Evolutionary conservation across 1,140 invertebrate species (phyloP), one percentile per base, ranked within the genome.

Genomic region (Calephelis virginiensis): DNA sequence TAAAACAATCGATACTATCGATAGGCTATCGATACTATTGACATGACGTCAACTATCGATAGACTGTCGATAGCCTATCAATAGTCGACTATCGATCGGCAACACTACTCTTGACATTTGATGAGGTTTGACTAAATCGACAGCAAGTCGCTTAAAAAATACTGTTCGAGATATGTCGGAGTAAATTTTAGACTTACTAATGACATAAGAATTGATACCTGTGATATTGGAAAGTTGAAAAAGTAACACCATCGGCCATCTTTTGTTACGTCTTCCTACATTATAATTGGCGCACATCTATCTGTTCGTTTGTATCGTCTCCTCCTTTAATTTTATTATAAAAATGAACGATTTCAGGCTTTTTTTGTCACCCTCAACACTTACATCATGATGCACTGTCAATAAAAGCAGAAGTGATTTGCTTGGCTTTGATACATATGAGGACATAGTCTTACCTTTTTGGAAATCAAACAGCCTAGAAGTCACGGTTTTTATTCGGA

Each of bases 391-490:
- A 12, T 48, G 47, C 47, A 48, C 11, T 48, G 47, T 48, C 47
- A 6, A 48, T 48, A 48, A 48, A 48, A 48, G 47, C 47, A 48
- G 10, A 48, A 48, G 9, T 48, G 47, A 8, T 48, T 48, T 48
- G 8, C 47, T 66, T 66, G 38, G 50, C 6, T 66, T 66, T 14
- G 64, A 38, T 53, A 64, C 63, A 64, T 53, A 56, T 11, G 12
- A 53, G 11, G 11, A 17, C 63, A 53, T 64, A 47, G 9, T 64
- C 46, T 50, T 50, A 12, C 9, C 28, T 64, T 64, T 38, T 49
- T 64, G 63, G 48, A 37, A 64, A 48, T 49, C 63, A 64, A 64
- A 64, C 11, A 64, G 8, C 28, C 47, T 38, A 50, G 10, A 38
- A 40, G 47, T 53, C 40, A 5, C n/a, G n/a, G 14, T 14, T 64